Percentiles rank a stretch among this genome's conserved stretches.
Evolutionary conservation across 2,888 invertebrate species (phyloP).

Genomic region (Aproaerema taeniolella): DNA sequence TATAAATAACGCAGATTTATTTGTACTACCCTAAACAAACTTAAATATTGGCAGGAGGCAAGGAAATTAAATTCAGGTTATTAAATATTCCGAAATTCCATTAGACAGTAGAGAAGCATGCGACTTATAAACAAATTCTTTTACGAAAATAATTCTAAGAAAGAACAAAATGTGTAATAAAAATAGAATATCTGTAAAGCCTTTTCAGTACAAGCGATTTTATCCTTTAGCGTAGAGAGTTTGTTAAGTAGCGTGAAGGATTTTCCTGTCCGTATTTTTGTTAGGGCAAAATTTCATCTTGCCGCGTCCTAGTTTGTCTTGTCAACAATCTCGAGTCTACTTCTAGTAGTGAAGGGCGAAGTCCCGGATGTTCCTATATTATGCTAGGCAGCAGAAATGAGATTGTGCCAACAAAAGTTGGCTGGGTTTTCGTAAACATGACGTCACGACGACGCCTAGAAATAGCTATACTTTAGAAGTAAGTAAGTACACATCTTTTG

Average conservation of each 20-base stretch:
- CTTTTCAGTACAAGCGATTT: not conserved
- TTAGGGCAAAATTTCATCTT: conserved; percentile 27
- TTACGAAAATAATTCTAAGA: not conserved
- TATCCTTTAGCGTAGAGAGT: not conserved
- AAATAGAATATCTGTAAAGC: not conserved
- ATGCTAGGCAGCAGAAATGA: not conserved
- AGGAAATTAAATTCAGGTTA: conserved; percentile 2
- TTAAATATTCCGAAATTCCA: not conserved
- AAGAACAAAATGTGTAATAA: not conserved
- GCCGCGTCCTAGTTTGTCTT: conserved; percentile 29
- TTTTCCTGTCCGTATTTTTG: conserved; percentile 26
- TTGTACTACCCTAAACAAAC: too few species aligned
- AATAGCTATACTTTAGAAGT: too few species aligned
- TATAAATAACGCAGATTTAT: too few species aligned
- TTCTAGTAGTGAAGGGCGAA: conserved; percentile 6
- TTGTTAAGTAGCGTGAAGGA: not conserved
- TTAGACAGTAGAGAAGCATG: not conserved
- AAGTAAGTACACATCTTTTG: too few species aligned
- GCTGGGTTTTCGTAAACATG: too few species aligned
- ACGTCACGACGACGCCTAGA: too few species aligned
- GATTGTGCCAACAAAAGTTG: too few species aligned
- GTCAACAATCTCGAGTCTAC: conserved; percentile 16
- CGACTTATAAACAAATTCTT: conserved; percentile 1
- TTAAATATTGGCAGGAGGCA: not conserved
- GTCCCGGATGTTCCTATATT: conserved; percentile 22